Base-by-base conservation (phyloP, 2,797 vertebrate genomes). In the Acipenser ruthenus region DNA sequence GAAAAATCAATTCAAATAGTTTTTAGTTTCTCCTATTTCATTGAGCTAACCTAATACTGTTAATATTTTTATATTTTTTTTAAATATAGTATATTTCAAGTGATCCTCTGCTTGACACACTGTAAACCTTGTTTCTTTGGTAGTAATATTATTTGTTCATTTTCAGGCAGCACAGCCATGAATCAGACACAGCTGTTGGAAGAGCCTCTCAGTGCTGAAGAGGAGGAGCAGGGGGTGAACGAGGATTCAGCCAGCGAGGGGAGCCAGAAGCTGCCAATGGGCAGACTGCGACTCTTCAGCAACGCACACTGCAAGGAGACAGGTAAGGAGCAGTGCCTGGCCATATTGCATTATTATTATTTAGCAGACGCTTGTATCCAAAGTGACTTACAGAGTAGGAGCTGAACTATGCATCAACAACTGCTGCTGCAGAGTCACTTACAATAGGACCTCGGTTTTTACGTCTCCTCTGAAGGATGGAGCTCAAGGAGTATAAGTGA, bases 181-280 rank as follows among this genome's bases (percentile, higher is more conserved):
- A 90, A 92, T 55, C 84, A 86, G 3, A 92, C 90, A 37, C 90
- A 91, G 74, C 68, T 75, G 59, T 86, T 91, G 13, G 71, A 68
- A 67, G 83, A 86, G 74, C 83, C 80, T 56, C 61, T 79, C 37
- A 68, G 80, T 62, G 87, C 70, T 50, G 83, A 87, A 60, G 79
- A 81, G 6, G 75, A 87, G 15, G 48, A 70, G 4, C 61, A 81
- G 58, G 75, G 69, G 58, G 74, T 82, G 65, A 76, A 79, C 6
- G 73, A 74, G 50, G 70, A 64, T 37, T 37, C 23, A 37, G 23
- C 23, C 23, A 37, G 23, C 52, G 50, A 53, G 51, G 62, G 67
- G 3, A 60, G 70, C 7, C 73, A 67, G 48, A 66, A 72, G 11
- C 60, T 68, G 62, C 85, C 83, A 7, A 9, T 89, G 60, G 90